phyloP scores from a whole-genome alignment of 2,113 vertebrate genomes.

The Anhinga anhinga region DNA sequence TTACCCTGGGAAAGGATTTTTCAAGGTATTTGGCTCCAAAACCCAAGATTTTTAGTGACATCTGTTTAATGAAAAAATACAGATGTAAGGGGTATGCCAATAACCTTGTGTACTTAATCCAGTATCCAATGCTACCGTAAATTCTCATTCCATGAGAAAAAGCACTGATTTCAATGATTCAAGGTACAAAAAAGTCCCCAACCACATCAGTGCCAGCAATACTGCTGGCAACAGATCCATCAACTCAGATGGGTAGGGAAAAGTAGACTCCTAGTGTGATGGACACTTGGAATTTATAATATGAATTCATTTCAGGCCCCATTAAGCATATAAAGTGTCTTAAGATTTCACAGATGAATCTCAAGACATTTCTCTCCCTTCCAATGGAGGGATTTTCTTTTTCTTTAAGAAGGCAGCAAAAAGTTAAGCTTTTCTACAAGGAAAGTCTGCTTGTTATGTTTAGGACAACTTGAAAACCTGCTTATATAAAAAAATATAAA shows the following conservation, averaged over 20 bases:
- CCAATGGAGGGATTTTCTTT: conserved; percentile 58
- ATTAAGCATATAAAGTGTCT: conserved; percentile 55
- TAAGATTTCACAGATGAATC: conserved; percentile 59
- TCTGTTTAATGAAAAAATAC: not conserved
- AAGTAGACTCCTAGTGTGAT: conserved; percentile 18
- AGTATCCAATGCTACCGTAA: not conserved
- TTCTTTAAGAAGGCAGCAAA: conserved; percentile 74
- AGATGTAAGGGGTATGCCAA: conserved; percentile 16
- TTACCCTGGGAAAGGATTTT: conserved; percentile 52
- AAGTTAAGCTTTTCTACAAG: conserved; percentile 72
- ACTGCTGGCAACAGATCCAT: not conserved
- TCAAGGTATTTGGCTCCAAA: not conserved
- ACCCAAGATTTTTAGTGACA: conserved; percentile 17
- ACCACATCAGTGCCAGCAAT: not conserved
- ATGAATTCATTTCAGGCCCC: conserved; percentile 53
- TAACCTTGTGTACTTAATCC: conserved; percentile 3
- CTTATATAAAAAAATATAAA: conserved; percentile 79
- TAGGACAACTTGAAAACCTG: conserved; percentile 72
- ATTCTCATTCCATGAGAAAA: conserved; percentile 26
- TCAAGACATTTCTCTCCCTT: conserved; percentile 70
- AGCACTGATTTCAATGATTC: not conserved
- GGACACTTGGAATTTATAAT: not conserved
- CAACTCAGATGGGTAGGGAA: not conserved
- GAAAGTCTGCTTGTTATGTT: conserved; percentile 64
- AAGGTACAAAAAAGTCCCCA: not conserved